Conservation (phyloP, 1,140 invertebrate species). For the Tetranychus cinnabarinus region DNA sequence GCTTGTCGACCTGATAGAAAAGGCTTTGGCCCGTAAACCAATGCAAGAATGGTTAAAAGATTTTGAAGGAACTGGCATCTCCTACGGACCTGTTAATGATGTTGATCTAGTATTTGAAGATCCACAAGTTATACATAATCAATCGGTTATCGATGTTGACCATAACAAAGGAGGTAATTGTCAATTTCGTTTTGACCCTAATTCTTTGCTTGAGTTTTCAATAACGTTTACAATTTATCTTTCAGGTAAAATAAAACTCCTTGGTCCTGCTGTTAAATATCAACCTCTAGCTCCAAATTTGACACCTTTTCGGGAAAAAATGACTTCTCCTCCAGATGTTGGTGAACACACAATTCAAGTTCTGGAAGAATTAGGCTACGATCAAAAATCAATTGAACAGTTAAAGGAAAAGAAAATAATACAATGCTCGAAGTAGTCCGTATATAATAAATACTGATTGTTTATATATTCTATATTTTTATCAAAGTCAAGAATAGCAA, state of each 20-base stretch:
- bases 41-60: constrained; percentile 47
- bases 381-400: not conserved
- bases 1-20: constrained; percentile 33
- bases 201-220: no score
- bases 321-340: constrained; percentile 38
- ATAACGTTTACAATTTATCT: no score
- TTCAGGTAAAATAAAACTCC: constrained; percentile 45
- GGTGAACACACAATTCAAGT: constrained; percentile 67
- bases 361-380: constrained; percentile 31
- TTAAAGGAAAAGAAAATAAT: not conserved
- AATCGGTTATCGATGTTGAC: constrained; percentile 45
- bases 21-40: constrained; percentile 33
- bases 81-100: constrained; percentile 68
- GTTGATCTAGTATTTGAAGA: constrained; percentile 64
- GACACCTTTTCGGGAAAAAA: constrained; percentile 25
- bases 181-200: no score
- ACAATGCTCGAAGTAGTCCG: not conserved
- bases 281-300: constrained; percentile 25
- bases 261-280: constrained; percentile 55
- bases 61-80: constrained; percentile 49
- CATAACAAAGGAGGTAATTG: constrained; percentile 28
- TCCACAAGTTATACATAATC: constrained; percentile 47
- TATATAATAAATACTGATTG: no score
- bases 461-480: no score
- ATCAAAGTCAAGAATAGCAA: no score